Conservation (phyloP, 2,888 invertebrate species). For the Platycheirus rosarum region DNA sequence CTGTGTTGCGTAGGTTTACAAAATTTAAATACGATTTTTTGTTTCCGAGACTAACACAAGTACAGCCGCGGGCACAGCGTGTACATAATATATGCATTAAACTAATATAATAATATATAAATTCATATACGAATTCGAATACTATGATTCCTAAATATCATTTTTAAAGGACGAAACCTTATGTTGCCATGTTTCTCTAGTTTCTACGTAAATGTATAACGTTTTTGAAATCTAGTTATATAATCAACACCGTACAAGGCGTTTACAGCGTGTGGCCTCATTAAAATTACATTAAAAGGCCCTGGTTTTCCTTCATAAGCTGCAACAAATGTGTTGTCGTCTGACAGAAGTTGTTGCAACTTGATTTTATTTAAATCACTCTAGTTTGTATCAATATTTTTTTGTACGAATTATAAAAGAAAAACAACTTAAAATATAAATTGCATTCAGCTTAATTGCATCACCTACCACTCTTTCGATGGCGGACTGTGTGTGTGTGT, state of each 20-base stretch:
- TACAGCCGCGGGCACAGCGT: no score
- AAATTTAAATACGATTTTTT: no score
- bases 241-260: conserved; percentile 7
- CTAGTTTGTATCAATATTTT: conserved; percentile 14
- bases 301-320: conserved; percentile 36
- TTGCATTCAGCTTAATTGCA: conserved; percentile 51
- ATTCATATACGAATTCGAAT: no score
- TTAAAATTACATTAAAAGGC: conserved; percentile 46
- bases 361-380: conserved; percentile 54
- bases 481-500: no score
- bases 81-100: no score
- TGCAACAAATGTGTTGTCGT: not conserved
- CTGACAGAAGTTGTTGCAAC: conserved; percentile 12
- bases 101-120: no score
- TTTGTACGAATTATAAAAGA: not conserved
- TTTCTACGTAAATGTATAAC: no score
- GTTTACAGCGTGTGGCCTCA: conserved; percentile 21
- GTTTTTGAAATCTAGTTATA: conserved; percentile 16
- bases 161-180: no score
- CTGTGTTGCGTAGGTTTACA: no score
- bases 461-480: conserved; percentile 37
- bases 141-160: no score
- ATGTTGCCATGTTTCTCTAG: no score
- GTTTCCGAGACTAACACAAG: no score
- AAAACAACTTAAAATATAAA: conserved; percentile 10